phyloP scores from a whole-genome alignment of 2,113 vertebrate species.

The Tachysurus vachellii region DNA sequence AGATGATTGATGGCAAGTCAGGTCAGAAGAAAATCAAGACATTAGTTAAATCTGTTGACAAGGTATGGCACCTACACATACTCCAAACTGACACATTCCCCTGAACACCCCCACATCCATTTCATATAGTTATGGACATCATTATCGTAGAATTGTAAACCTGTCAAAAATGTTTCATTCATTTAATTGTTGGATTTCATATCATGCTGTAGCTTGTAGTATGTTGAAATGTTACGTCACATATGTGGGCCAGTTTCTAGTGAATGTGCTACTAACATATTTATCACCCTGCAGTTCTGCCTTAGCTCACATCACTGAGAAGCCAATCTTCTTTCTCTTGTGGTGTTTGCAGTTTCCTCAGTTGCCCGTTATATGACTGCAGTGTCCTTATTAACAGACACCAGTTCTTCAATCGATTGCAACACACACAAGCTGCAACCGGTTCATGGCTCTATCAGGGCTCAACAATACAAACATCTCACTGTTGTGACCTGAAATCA shows the following conservation, averaged over 20 bases:
- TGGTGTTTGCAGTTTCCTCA: neutral
- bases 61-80: slow-evolving; percentile 79
- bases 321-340: neutral
- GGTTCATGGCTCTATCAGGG: neutral
- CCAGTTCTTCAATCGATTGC: neutral
- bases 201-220: neutral
- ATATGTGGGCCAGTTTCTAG: neutral
- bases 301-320: neutral
- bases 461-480: neutral
- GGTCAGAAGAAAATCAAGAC: slow-evolving; percentile 91
- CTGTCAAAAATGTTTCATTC: neutral
- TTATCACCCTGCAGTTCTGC: neutral
- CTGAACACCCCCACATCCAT: neutral
- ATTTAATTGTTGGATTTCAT: neutral
- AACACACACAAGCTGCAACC: neutral
- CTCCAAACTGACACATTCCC: slow-evolving; percentile 47
- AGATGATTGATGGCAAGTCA: slow-evolving; percentile 90
- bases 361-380: neutral
- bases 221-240: neutral
- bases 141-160: neutral
- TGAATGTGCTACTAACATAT: neutral
- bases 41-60: slow-evolving; percentile 93
- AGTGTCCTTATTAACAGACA: neutral
- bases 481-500: neutral
- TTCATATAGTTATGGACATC: neutral